A percentile compares a stretch with the other conserved stretches of the same genome.
Conservation (phyloP, 2,113 vertebrate species). For the rabbit (Oryctolagus cuniculus) region mOryCun1.1 NC_091442.1:80498501-80499000, state of each 20-base stretch:
- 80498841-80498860: background rate
- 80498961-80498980: background rate
- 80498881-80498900: background rate
- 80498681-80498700: background rate
- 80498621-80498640: constrained; percentile 26
- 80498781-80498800: background rate
- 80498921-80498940: constrained; percentile 9
- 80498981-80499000: background rate
- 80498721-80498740: background rate
- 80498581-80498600: constrained; percentile 41
- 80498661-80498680: constrained; percentile 2
- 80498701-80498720: constrained; percentile 27
- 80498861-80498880: background rate
- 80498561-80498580: constrained; percentile 34
- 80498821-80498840: background rate
- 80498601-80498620: constrained; percentile 59
- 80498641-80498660: constrained; percentile 38
- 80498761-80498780: background rate
- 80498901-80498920: background rate
- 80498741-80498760: background rate
- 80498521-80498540: background rate
- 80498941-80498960: background rate
- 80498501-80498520: constrained; percentile 31
- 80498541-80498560: background rate
- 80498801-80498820: background rate